These are phyloP conservation scores for Lathamus discolor DNA, from an alignment of 2,113 vertebrate species.

Conservation along the genomic window DNA sequence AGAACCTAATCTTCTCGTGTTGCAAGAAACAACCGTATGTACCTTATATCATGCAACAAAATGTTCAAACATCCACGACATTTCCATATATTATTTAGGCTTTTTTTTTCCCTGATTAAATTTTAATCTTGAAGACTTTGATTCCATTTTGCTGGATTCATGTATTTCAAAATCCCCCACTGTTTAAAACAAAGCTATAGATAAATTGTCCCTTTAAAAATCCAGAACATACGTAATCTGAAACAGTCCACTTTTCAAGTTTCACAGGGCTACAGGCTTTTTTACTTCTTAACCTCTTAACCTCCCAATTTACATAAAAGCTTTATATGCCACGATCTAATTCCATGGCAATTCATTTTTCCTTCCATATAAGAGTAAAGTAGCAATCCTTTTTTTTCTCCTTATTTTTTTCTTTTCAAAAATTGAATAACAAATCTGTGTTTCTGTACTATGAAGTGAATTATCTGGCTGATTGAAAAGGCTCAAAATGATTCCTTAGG, in stretches of 20 bases:
- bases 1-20: background rate
- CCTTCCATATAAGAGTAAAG: slow-evolving; percentile 24
- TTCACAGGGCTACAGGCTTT: slow-evolving; percentile 36
- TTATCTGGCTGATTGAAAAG: slow-evolving; percentile 29
- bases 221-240: background rate
- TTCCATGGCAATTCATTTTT: slow-evolving; percentile 54
- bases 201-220: slow-evolving; percentile 33
- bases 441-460: slow-evolving; percentile 17
- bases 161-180: slow-evolving; percentile 9
- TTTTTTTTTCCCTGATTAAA: slow-evolving; percentile 14
- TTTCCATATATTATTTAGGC: slow-evolving; percentile 22
- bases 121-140: slow-evolving; percentile 45
- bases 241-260: slow-evolving; percentile 12
- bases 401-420: background rate
- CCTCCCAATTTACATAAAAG: slow-evolving; percentile 63
- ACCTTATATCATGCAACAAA: background rate
- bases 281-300: slow-evolving; percentile 49
- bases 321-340: slow-evolving; percentile 52
- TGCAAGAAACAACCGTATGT: background rate
- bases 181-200: slow-evolving; percentile 29
- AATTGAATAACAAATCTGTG: slow-evolving; percentile 27
- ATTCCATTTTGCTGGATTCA: slow-evolving; percentile 38
- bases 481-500: background rate
- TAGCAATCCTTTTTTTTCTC: background rate
- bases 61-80: background rate